Conservation (phyloP, 2,797 vertebrate genomes). For the Anabas testudineus region DNA sequence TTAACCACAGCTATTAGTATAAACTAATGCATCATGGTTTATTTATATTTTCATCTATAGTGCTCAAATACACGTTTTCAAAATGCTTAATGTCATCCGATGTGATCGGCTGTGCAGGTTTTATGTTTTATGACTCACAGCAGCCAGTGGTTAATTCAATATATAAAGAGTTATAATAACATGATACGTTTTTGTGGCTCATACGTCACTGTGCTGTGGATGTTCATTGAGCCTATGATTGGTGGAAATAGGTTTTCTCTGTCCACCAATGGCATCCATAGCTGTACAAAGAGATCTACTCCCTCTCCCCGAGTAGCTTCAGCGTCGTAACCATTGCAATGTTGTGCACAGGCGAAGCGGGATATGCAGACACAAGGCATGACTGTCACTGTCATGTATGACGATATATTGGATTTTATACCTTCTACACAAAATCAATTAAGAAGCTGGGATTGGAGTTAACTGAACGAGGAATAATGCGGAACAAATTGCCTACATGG, state of each 20-base stretch:
- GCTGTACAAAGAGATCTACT: constrained; percentile 86
- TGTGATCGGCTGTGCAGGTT: too few relatives aligned
- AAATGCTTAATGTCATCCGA: rapidly evolving
- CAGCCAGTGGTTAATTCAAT: background rate
- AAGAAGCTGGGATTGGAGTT: constrained; percentile 49
- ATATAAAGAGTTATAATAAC: background rate
- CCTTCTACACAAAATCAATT: constrained; percentile 27
- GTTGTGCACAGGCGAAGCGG: constrained; percentile 60
- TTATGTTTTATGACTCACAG: too few relatives aligned
- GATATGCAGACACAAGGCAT: constrained; percentile 71
- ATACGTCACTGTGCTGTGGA: constrained; percentile 56
- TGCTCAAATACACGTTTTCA: background rate
- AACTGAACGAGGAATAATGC: constrained; percentile 71
- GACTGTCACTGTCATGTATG: constrained; percentile 54
- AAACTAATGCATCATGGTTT: background rate
- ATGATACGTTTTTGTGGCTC: background rate
- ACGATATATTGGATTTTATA: constrained; percentile 56
- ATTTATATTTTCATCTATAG: background rate
- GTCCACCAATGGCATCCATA: constrained; percentile 77
- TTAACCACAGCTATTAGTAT: background rate
- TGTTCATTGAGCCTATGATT: constrained; percentile 47
- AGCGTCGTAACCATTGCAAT: constrained; percentile 52
- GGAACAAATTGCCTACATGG: constrained; percentile 69
- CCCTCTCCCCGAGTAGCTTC: constrained; percentile 51
- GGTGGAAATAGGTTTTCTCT: constrained; percentile 45